phyloP scores from a whole-genome alignment of 1,140 invertebrate genomes.

The Sitodiplosis mosellana region DNA sequence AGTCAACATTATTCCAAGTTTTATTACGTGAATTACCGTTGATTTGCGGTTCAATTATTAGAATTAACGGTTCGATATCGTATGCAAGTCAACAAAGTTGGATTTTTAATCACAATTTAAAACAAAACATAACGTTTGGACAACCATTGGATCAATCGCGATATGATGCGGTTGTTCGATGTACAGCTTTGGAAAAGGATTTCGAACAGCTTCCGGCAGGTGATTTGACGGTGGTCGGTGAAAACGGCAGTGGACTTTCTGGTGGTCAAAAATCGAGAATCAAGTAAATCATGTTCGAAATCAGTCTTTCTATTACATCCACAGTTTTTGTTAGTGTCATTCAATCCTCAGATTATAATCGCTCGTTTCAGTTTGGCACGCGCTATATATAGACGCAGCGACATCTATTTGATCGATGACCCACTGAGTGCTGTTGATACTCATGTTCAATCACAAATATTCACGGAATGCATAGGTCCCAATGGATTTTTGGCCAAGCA shows the following conservation, averaged over 20 bases:
- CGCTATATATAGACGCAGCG: conserved; percentile 45
- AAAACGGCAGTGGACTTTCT: conserved; percentile 58
- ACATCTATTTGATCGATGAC: conserved; percentile 70
- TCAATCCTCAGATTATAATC: background rate
- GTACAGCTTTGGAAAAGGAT: conserved; percentile 46
- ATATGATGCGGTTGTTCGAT: conserved; percentile 38
- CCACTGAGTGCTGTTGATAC: conserved; percentile 64
- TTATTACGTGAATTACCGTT: conserved; percentile 49
- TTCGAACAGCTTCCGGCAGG: conserved; percentile 54
- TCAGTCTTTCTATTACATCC: no score
- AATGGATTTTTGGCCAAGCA: conserved; percentile 25
- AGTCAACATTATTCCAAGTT: conserved; percentile 35
- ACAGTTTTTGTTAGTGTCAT: conserved; percentile 24
- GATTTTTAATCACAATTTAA: conserved; percentile 44
- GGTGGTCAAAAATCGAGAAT: conserved; percentile 75
- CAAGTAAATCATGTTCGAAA: no score
- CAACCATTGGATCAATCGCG: conserved; percentile 37
- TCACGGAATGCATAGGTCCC: conserved; percentile 39
- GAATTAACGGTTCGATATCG: conserved; percentile 39
- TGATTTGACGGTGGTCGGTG: conserved; percentile 66
- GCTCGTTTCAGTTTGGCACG: conserved; percentile 10
- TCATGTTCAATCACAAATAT: conserved; percentile 50
- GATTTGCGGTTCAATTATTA: conserved; percentile 36
- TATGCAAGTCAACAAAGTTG: conserved; percentile 64
- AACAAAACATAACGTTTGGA: conserved; percentile 70